Evolutionary conservation across 2,113 vertebrate species (phyloP).

Genomic region (Microtus richardsoni): DNA sequence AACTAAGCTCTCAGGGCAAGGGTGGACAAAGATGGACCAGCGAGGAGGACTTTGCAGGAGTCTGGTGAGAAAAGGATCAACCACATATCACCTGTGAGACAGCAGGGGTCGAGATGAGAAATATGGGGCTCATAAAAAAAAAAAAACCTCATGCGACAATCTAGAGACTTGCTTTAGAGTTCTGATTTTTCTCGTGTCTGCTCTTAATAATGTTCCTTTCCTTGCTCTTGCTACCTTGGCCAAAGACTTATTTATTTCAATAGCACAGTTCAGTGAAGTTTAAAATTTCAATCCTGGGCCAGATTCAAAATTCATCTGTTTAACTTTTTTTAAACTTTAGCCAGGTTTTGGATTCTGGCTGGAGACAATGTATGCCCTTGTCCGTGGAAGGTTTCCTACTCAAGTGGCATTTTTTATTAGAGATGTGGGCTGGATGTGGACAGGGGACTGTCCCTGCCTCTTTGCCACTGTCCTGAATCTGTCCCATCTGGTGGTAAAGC

Average conservation of each 20-base stretch:
- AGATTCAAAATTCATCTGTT: conserved; percentile 31
- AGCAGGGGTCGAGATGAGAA: not conserved
- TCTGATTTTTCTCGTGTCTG: conserved; percentile 1
- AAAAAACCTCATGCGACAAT: not conserved
- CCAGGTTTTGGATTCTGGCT: conserved; percentile 21
- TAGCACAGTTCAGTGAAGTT: conserved; percentile 34
- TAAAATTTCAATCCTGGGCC: conserved; percentile 37
- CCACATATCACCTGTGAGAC: not conserved
- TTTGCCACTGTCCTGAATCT: not conserved
- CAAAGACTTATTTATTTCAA: conserved; percentile 46
- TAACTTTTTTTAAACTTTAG: not conserved
- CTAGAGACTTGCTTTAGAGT: not conserved
- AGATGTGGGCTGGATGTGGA: not conserved
- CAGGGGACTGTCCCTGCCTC: not conserved
- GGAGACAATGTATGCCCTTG: not conserved
- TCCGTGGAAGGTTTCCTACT: not conserved
- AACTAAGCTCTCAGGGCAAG: not conserved
- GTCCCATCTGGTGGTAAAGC: not conserved
- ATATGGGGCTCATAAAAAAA: not conserved
- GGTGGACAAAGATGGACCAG: not conserved
- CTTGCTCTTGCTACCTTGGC: not conserved
- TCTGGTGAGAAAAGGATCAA: not conserved
- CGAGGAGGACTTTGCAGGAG: not conserved
- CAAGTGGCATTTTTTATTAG: not conserved
- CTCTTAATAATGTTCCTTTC: not conserved